phyloP scores from a whole-genome alignment of 2,888 invertebrate genomes.

The Dinocampus coccinellae region DNA sequence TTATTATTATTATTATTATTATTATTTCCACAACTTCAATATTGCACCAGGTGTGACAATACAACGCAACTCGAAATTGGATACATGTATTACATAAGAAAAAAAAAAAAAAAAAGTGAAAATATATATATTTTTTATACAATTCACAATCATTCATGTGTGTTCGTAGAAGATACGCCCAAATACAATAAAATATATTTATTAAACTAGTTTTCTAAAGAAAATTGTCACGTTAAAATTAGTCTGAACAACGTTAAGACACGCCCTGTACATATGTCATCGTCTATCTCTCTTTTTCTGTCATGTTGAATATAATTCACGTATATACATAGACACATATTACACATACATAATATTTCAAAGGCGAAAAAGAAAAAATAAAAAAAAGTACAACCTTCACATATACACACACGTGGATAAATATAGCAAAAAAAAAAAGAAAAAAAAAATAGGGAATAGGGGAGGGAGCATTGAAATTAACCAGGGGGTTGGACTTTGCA shows the following conservation, averaged over 20 bases:
- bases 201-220: conserved; percentile 28
- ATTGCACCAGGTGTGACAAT: conserved; percentile 2
- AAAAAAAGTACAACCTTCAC: conserved; percentile 12
- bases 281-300: conserved; percentile 24
- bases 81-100: background rate
- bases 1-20: no score
- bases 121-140: background rate
- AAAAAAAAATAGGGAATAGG: conserved; percentile 39
- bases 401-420: no score
- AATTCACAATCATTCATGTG: conserved; percentile 29
- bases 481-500: conserved; percentile 39
- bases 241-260: conserved; percentile 36
- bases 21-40: no score
- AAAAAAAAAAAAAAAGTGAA: background rate
- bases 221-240: conserved; percentile 44
- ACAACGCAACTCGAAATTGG: background rate
- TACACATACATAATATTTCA: conserved; percentile 23
- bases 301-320: background rate
- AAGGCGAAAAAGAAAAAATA: conserved; percentile 1
- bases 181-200: conserved; percentile 31
- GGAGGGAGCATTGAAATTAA: background rate
- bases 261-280: conserved; percentile 48
- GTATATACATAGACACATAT: no score
- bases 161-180: conserved; percentile 42
- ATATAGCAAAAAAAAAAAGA: conserved; percentile 31